Evolutionary conservation across 2,888 invertebrate species (phyloP), one percentile per base, ranked within the genome.

Genomic region (Urechis unicinctus): DNA sequence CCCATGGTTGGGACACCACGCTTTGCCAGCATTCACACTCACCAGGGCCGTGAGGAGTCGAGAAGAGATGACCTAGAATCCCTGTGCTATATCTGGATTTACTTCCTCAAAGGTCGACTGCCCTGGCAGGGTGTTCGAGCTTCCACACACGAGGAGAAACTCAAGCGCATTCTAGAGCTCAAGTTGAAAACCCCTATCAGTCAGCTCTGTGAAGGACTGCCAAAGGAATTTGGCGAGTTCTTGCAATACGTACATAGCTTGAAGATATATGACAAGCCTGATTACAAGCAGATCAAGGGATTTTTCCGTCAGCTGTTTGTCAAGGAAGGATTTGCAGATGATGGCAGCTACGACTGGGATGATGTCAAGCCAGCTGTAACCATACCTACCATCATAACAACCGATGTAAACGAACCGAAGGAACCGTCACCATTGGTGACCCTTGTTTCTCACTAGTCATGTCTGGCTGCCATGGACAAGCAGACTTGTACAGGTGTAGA

Each of bases 81-180:
- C 1, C 29, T 62, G 13, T 56, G 55, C 31, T 62, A 57, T 48
- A 49, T 62, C 28, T 52, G 48, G 45, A 44, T 62, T 1, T 61
- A 61, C 42, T 28, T 62, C 9, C 45, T 57, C 26, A 56, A 55
- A 28, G 62, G 62, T 6, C 47, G 53, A 3, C 52, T 63, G 24
- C 63, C 63, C 13, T 63, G 63, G 63, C 63, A 63, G 52, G 63
- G 62, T 13, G n/a, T 58, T 2, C 30, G 24, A 24, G 45, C 49
- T 2, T 29, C 50, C 21, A 49, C 28, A 1, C 22, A n/a, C n/a
- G 47, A 43, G 4, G 51, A 57, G 22, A 59, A 57, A 47, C 44
- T 61, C 17, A 42, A 55, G 13, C 28, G 46, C 17, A 63, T 63
- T 24, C 56, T 52, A 21, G 48, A 57, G 25, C 28, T 22, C 9